Base-by-base conservation (phyloP, 2,113 vertebrate genomes). In the Gavia stellata region DNA sequence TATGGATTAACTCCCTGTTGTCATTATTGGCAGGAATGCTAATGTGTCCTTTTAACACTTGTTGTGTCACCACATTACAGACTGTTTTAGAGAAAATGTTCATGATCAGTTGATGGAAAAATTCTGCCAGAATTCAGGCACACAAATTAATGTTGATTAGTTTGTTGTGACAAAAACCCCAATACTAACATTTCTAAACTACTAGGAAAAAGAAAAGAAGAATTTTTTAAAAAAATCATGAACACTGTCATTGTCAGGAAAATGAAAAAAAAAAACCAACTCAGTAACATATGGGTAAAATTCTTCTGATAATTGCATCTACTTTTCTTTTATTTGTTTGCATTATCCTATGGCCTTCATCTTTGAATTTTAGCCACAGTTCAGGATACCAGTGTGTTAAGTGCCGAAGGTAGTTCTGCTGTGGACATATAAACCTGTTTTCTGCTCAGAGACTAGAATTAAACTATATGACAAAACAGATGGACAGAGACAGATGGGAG, bases 1-100 rank as follows among this genome's bases (percentile, higher is more conserved):
- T 87, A 91, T 65, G 86, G 77, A 94, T 96, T 95, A 96, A 89
- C 86, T 97, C 77, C 94, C 77, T 92, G 81, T 94, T 92, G 49
- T 91, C 86, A 70, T 87, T 83, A 87, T n/a, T 80, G 83, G 55
- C 77, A 96, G 49, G 73, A 52, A 90, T 63, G 52, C 4, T 96
- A 89, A 71, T 33, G 34, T 65, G 52, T 68, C 56, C 68, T 94
- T 94, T 81, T 89, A 91, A 65, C 65, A 89, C 23, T 74, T 53
- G 13, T 29, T 90, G 47, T 87, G 53, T 94, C 77, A 89, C 34
- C 34, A 28, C 61, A 58, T 86, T 94, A n/a, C 31, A 38, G 10
- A 49, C 8, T 75, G 25, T 40, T 88, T 89, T 53, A 74, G 62
- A 66, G 34, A 94, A 93, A 92, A 79, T 86, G 20, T 75, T 89